These are phyloP conservation scores for Brachyhypopomus occidentalis DNA, from an alignment of 2,113 vertebrate genomes.

Conservation along the genomic window DNA sequence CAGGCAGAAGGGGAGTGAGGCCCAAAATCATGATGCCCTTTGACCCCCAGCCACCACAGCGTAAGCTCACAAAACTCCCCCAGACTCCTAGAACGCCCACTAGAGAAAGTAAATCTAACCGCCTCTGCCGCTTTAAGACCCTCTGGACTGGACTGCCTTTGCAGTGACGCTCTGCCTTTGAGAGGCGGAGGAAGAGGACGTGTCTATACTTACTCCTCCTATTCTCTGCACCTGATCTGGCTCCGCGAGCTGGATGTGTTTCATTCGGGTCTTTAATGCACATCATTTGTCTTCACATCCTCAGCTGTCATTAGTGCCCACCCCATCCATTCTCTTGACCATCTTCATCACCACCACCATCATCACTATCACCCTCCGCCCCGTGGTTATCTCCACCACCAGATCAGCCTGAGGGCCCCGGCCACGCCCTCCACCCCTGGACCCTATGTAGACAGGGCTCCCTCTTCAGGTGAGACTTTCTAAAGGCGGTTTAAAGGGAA, in stretches of 20 bases:
- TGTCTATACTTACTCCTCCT: neutral
- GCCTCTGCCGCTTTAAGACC: neutral
- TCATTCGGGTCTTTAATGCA: slow-evolving; percentile 53
- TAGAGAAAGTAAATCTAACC: neutral
- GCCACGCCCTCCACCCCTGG: slow-evolving; percentile 82
- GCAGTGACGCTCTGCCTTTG: neutral
- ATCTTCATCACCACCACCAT: slow-evolving; percentile 94
- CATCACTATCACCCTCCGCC: slow-evolving; percentile 82
- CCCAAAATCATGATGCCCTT: slow-evolving; percentile 99
- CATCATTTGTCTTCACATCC: slow-evolving; percentile 70
- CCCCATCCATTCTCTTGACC: slow-evolving; percentile 99
- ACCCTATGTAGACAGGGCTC: slow-evolving; percentile 91
- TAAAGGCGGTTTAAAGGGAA: no score
- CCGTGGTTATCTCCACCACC: slow-evolving; percentile 91
- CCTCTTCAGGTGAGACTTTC: slow-evolving; percentile 89
- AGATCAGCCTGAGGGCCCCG: slow-evolving; percentile 82
- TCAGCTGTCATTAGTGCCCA: slow-evolving; percentile 99
- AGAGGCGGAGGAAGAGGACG: neutral
- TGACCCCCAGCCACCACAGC: slow-evolving; percentile 94
- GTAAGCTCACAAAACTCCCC: slow-evolving; percentile 77
- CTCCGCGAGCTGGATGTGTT: neutral
- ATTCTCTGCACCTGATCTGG: neutral
- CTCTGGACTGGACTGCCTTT: neutral
- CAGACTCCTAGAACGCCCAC: neutral
- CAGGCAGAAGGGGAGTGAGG: slow-evolving; percentile 92